Evolutionary conservation across 2,888 invertebrate genomes (phyloP).

Genomic region (Ephialtes manifestator): DNA sequence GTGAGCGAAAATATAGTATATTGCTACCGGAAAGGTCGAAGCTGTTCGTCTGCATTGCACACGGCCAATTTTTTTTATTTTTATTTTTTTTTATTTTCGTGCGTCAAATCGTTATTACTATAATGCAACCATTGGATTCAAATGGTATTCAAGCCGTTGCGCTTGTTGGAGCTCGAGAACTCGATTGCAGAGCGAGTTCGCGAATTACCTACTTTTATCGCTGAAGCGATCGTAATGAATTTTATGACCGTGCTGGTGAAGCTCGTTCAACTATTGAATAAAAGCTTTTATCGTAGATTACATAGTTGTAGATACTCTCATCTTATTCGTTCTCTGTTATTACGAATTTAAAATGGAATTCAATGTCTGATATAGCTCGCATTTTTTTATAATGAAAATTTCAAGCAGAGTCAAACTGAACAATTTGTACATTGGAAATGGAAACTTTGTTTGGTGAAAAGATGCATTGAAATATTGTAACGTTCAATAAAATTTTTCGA

Average conservation of each 20-base stretch:
- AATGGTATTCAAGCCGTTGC: slow-evolving; percentile 11
- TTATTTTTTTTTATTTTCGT: not conserved
- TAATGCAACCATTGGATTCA: slow-evolving; percentile 9
- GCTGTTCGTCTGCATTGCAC: not conserved
- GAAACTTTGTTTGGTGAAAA: too few relatives aligned
- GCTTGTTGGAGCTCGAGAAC: not conserved
- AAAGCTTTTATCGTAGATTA: not conserved
- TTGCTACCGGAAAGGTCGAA: slow-evolving; percentile 9
- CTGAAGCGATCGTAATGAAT: not conserved
- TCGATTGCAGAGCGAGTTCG: slow-evolving; percentile 3
- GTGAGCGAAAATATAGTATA: slow-evolving; percentile 2
- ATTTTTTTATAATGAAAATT: not conserved
- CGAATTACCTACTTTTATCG: slow-evolving; percentile 13
- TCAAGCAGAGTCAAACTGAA: too few relatives aligned
- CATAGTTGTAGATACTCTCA: not conserved
- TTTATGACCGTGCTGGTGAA: not conserved
- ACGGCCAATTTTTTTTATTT: not conserved
- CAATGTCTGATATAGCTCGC: not conserved
- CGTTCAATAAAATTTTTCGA: too few relatives aligned
- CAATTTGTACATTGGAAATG: too few relatives aligned
- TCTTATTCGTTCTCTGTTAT: not conserved
- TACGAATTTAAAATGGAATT: not conserved
- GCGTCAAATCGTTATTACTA: slow-evolving; percentile 10
- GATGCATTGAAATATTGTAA: too few relatives aligned
- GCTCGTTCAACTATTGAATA: not conserved